Percentiles rank a stretch among this genome's conserved stretches.
Evolutionary conservation across 1,140 invertebrate genomes (phyloP).

Genomic region (Sycophila sp.): DNA sequence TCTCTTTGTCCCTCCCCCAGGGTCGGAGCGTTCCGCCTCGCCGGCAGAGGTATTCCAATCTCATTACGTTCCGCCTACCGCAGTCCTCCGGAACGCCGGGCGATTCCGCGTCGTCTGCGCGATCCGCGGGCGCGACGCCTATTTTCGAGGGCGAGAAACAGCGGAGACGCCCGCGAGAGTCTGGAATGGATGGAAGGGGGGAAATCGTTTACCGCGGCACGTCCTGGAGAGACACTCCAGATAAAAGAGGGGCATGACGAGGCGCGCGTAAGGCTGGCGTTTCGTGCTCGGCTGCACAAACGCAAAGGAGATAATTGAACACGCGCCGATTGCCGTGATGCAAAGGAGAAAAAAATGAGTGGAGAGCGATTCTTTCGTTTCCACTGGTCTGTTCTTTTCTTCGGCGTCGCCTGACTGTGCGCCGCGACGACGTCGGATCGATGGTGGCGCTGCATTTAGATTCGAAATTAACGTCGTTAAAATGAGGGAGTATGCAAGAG

Average conservation of each 20-base stretch:
- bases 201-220: conserved; percentile 15
- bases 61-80: conserved; percentile 43
- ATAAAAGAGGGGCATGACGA: not conserved
- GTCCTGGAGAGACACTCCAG: conserved; percentile 12
- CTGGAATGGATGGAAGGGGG: not conserved
- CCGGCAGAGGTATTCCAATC: conserved; percentile 44
- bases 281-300: conserved; percentile 15
- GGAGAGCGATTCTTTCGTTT: not conserved
- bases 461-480: conserved; percentile 28
- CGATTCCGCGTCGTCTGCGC: conserved; percentile 17
- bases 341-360: not conserved
- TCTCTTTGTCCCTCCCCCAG: conserved; percentile 31
- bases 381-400: not conserved
- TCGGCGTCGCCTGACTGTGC: not conserved
- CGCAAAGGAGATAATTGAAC: conserved; percentile 37
- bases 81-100: conserved; percentile 15
- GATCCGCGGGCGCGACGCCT: not conserved
- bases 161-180: not conserved
- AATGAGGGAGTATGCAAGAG: too few relatives aligned
- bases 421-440: too few relatives aligned
- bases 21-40: conserved; percentile 37
- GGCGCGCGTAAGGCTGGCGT: not conserved
- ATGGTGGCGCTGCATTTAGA: conserved; percentile 25
- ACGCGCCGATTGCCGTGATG: conserved; percentile 6
- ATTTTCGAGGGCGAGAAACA: not conserved